These are phyloP conservation scores for Pollenia angustigena DNA, from an alignment of 2,888 invertebrate species.

Conservation along the genomic window DNA sequence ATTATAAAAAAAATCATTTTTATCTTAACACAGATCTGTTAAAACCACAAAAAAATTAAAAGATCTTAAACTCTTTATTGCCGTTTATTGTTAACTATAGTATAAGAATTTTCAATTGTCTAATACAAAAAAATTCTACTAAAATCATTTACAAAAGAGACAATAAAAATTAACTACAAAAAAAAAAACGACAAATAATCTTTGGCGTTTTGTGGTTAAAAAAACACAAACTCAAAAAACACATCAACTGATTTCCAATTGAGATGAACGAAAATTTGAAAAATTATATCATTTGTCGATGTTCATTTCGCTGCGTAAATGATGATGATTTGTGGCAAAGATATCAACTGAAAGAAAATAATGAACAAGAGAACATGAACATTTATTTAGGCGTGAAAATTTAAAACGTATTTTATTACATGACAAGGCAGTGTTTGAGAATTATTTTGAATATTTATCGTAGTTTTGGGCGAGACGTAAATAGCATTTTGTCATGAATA, in stretches of 20 bases:
- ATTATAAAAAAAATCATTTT: too few relatives aligned
- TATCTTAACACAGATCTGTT: too few relatives aligned
- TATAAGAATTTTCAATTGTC: background rate
- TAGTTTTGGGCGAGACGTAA: background rate
- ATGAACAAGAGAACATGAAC: background rate
- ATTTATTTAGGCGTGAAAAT: constrained; percentile 50
- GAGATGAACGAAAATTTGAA: constrained; percentile 3
- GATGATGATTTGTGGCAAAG: background rate
- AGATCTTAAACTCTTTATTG: too few relatives aligned
- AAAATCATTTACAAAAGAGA: background rate
- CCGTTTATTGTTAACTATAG: too few relatives aligned
- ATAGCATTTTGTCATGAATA: constrained; percentile 48
- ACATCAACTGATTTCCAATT: background rate
- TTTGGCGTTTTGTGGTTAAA: background rate
- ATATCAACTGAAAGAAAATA: background rate
- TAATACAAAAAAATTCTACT: background rate
- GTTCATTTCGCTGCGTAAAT: background rate
- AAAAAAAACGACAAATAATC: background rate
- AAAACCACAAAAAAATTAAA: too few relatives aligned
- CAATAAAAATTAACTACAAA: constrained; percentile 4
- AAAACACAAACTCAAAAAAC: background rate
- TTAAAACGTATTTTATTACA: constrained; percentile 30
- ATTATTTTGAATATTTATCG: too few relatives aligned
- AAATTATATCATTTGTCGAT: constrained; percentile 14
- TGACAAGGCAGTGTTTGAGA: background rate